phyloP scores from a whole-genome alignment of 2,888 invertebrate species.

The Clunio marinus region DNA sequence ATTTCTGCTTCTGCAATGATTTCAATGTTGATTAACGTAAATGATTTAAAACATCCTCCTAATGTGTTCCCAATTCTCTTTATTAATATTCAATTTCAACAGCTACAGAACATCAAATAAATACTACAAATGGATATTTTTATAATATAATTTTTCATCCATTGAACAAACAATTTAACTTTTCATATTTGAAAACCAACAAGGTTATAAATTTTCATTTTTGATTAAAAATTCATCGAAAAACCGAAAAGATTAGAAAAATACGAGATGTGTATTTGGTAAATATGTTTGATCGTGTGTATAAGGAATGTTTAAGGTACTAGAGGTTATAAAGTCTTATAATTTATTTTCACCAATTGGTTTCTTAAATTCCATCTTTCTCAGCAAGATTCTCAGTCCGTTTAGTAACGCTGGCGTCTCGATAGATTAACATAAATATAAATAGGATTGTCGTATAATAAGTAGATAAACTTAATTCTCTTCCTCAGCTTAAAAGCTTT shows the following conservation, averaged over 20 bases:
- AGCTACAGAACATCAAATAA: constrained; percentile 6
- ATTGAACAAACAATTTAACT: too few relatives aligned
- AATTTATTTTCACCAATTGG: neutral
- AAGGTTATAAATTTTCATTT: constrained; percentile 11
- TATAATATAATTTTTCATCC: too few relatives aligned
- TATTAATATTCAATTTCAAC: too few relatives aligned
- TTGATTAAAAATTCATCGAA: neutral
- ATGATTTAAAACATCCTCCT: too few relatives aligned
- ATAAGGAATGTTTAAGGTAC: constrained; percentile 20
- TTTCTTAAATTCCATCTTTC: neutral
- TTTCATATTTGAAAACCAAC: too few relatives aligned
- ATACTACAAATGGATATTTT: too few relatives aligned
- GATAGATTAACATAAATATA: neutral
- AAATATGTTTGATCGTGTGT: constrained; percentile 5
- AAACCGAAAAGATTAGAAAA: neutral
- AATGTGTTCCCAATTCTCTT: too few relatives aligned
- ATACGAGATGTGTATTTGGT: constrained; percentile 6
- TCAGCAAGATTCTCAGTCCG: constrained; percentile 3
- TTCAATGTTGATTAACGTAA: too few relatives aligned
- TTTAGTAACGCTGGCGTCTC: neutral
- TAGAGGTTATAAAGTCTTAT: constrained; percentile 24
- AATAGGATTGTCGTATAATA: constrained; percentile 20
- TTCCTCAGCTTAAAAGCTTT: neutral
- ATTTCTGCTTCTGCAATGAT: too few relatives aligned
- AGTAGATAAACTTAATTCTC: neutral